phyloP scores from a whole-genome alignment of 2,797 vertebrate genomes.

The Malurus leucopterus region DNA sequence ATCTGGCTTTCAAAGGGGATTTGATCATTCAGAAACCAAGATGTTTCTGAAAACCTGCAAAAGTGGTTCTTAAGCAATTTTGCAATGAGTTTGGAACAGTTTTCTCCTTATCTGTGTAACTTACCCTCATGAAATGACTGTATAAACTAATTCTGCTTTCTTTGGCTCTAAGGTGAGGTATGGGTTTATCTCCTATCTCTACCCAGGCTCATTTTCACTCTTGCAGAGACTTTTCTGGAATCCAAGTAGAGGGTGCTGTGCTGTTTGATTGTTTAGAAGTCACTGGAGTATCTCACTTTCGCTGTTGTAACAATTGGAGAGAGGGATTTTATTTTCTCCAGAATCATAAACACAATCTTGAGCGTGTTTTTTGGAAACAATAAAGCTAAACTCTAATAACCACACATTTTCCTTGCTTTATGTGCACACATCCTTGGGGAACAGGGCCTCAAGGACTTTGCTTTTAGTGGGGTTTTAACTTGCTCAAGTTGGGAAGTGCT shows the following conservation, averaged over 20 bases:
- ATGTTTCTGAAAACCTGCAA: not conserved
- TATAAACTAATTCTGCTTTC: not conserved
- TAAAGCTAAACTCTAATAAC: conserved; percentile 61
- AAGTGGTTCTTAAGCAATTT: not conserved
- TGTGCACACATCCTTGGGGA: conserved; percentile 59
- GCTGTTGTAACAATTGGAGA: conserved; percentile 58
- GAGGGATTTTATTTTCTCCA: conserved; percentile 56
- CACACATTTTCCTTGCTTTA: conserved; percentile 58
- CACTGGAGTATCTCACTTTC: conserved; percentile 43
- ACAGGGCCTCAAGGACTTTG: conserved; percentile 54
- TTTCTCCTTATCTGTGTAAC: not conserved
- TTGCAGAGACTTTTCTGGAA: not conserved
- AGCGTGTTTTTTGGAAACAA: conserved; percentile 67
- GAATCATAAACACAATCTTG: conserved; percentile 50
- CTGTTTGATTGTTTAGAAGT: conserved; percentile 52
- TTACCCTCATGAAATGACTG: not conserved
- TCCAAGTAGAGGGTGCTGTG: not conserved
- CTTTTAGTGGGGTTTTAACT: conserved; percentile 63
- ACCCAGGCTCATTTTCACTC: not conserved
- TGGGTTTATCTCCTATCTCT: not conserved
- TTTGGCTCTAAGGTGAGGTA: not conserved
- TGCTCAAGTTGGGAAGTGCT: conserved; percentile 21
- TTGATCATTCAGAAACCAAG: not conserved
- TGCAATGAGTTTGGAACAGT: not conserved
- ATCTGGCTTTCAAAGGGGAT: not conserved